A percentile compares a stretch with the other conserved stretches of the same genome.
Evolutionary conservation across 2,797 vertebrate species (phyloP).

Genomic region (Notolepis coatsorum): DNA sequence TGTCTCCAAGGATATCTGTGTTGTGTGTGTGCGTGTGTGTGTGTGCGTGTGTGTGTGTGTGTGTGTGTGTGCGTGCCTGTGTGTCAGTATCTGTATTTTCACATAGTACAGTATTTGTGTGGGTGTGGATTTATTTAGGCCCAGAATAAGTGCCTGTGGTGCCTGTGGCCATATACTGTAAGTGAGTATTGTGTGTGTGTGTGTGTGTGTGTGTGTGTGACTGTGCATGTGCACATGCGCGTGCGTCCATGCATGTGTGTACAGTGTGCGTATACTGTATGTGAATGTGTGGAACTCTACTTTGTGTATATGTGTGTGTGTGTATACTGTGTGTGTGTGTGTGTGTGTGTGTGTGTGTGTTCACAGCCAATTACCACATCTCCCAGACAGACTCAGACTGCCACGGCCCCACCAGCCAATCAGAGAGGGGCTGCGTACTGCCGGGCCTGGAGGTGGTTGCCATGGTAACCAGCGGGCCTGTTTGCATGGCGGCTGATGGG

Average conservation of each 20-base stretch:
- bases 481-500: constrained; percentile 86
- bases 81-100: constrained; percentile 31
- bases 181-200: constrained; percentile 39
- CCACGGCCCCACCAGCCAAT: constrained; percentile 82
- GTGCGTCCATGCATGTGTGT: constrained; percentile 21
- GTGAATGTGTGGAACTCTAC: constrained; percentile 33
- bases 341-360: constrained; percentile 62
- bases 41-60: constrained; percentile 18
- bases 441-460: constrained; percentile 83
- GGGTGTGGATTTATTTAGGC: constrained; percentile 57
- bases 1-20: constrained; percentile 68
- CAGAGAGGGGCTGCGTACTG: constrained; percentile 76
- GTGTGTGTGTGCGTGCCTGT: constrained; percentile 39
- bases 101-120: constrained; percentile 21
- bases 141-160: constrained; percentile 39
- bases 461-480: constrained; percentile 84
- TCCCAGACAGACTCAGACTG: constrained; percentile 85
- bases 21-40: constrained; percentile 18
- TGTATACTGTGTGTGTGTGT: constrained; percentile 10
- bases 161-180: constrained; percentile 12
- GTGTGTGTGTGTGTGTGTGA: constrained; percentile 32
- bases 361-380: constrained; percentile 87
- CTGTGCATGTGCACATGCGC: constrained; percentile 45
- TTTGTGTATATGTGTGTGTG: constrained; percentile 44
- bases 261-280: constrained; percentile 22